Percentiles rank a stretch among this genome's conserved stretches.
phyloP scores from a whole-genome alignment of 2,113 vertebrate species.

The Nematolebias whitei region DNA sequence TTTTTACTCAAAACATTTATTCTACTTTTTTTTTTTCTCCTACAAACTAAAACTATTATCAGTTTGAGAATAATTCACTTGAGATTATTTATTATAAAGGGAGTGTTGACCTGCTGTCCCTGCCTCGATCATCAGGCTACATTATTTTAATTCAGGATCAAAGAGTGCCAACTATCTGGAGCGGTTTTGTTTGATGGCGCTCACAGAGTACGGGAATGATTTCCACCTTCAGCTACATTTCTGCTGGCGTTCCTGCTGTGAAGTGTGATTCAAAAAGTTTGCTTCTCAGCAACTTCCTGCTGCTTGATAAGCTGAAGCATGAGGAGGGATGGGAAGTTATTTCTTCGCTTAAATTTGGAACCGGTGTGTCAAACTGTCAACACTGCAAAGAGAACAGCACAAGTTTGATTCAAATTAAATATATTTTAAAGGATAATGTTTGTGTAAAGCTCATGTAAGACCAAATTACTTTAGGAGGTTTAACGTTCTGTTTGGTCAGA shows the following conservation, averaged over 20 bases:
- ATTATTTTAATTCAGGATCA: constrained; percentile 10
- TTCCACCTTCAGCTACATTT: constrained; percentile 9
- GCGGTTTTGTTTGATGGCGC: constrained; percentile 8
- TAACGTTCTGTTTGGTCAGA: too few species aligned
- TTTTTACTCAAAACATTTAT: neutral
- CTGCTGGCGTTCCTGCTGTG: constrained; percentile 13
- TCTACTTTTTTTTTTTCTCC: neutral
- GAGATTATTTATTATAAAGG: neutral
- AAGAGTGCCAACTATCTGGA: constrained; percentile 17
- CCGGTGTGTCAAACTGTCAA: neutral
- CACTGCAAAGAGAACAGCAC: neutral
- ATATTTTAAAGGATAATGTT: neutral
- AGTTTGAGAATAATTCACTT: neutral
- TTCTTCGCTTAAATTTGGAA: constrained; percentile 14
- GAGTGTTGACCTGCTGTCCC: neutral
- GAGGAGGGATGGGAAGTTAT: neutral
- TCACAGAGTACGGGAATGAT: constrained; percentile 7
- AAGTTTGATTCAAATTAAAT: constrained; percentile 1
- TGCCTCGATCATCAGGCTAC: neutral
- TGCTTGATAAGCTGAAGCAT: constrained; percentile 15
- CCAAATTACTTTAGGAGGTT: too few species aligned
- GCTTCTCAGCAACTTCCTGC: constrained; percentile 8
- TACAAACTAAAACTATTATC: neutral
- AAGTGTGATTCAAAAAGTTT: constrained; percentile 20
- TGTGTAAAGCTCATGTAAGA: neutral